These are phyloP conservation scores for Alitta virens DNA, from an alignment of 2,888 invertebrate genomes.

Conservation along the genomic window DNA sequence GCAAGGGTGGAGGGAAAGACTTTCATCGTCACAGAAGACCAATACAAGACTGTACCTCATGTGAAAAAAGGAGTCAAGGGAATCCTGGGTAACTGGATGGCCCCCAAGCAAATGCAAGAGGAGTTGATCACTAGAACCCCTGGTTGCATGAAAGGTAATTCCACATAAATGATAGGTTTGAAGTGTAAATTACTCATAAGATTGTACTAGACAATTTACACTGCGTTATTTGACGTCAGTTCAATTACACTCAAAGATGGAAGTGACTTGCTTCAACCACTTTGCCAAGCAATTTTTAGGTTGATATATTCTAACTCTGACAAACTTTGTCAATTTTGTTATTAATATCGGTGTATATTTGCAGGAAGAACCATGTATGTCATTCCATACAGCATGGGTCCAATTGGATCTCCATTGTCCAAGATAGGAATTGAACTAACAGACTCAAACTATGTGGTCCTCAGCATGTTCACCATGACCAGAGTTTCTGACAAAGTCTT, in stretches of 20 bases:
- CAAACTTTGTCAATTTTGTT: no score
- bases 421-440: slow-evolving; percentile 39
- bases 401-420: slow-evolving; percentile 36
- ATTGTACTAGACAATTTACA: no score
- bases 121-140: slow-evolving; percentile 30
- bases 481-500: slow-evolving; percentile 28
- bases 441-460: slow-evolving; percentile 40
- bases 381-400: slow-evolving; percentile 42
- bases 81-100: slow-evolving; percentile 36
- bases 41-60: slow-evolving; percentile 30
- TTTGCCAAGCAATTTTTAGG: no score
- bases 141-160: slow-evolving; percentile 35
- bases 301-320: no score
- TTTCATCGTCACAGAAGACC: slow-evolving; percentile 32
- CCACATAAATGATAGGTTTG: no score
- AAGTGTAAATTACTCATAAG: no score
- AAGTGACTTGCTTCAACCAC: no score
- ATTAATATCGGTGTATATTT: no score
- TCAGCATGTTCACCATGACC: slow-evolving; percentile 40
- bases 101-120: slow-evolving; percentile 26
- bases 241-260: no score
- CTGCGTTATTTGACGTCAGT: no score
- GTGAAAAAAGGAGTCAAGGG: slow-evolving; percentile 30
- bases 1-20: slow-evolving; percentile 41
- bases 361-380: slow-evolving; percentile 42